phyloP scores from a whole-genome alignment of 2,888 invertebrate genomes.

The Bombyx huttoni region DNA sequence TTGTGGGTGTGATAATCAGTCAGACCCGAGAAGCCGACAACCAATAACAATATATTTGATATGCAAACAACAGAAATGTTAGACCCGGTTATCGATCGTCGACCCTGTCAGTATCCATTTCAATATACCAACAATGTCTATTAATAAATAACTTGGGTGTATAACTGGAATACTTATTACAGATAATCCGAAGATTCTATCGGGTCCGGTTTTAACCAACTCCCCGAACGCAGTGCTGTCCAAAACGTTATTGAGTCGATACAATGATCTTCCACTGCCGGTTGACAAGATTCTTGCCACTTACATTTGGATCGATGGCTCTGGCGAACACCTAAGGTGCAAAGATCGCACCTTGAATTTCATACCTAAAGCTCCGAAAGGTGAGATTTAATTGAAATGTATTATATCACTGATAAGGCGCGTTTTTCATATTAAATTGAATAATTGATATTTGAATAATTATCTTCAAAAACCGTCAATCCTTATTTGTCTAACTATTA shows the following conservation, averaged over 20 bases:
- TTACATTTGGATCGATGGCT: constrained; percentile 96
- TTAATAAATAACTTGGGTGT: constrained; percentile 1
- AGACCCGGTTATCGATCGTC: constrained; percentile 17
- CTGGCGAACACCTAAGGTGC: constrained; percentile 87
- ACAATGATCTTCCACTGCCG: constrained; percentile 83
- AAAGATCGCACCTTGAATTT: constrained; percentile 91
- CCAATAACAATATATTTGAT: neutral
- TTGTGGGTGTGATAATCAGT: neutral
- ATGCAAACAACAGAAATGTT: constrained; percentile 9
- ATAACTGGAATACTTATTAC: constrained; percentile 6
- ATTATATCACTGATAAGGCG: neutral
- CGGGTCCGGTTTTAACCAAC: constrained; percentile 67
- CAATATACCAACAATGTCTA: neutral
- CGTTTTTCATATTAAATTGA: neutral
- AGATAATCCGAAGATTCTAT: constrained; percentile 65
- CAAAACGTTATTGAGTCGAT: constrained; percentile 80
- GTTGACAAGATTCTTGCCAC: constrained; percentile 86
- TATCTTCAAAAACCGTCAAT: no score
- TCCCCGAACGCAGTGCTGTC: constrained; percentile 89
- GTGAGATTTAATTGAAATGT: constrained; percentile 44
- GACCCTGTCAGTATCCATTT: constrained; percentile 16
- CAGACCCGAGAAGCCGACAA: neutral
- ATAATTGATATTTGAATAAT: no score
- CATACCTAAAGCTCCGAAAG: constrained; percentile 82
- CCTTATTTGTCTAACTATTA: neutral